These are phyloP conservation scores for Semnopithecus entellus DNA, from an alignment of 2,113 vertebrate genomes.

Conservation along the genomic window DNA sequence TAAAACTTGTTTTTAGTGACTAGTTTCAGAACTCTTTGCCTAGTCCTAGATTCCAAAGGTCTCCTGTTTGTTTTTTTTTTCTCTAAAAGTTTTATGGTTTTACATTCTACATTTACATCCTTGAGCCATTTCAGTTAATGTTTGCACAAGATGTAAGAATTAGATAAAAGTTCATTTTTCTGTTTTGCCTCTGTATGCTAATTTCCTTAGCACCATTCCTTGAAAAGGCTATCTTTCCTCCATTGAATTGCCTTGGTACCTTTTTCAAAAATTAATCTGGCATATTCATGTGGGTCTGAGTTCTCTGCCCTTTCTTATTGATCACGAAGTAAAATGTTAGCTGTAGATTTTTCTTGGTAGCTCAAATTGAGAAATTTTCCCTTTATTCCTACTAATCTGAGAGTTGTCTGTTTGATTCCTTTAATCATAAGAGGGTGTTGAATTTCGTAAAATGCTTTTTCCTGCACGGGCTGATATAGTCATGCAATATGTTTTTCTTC, in stretches of 20 bases:
- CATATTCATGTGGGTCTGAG: not conserved
- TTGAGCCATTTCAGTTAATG: not conserved
- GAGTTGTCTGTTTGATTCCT: not conserved
- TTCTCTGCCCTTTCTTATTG: not conserved
- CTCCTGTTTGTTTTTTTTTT: not conserved
- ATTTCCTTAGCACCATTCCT: not conserved
- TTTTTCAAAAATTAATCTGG: not conserved
- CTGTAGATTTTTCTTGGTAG: not conserved
- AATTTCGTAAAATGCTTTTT: not conserved
- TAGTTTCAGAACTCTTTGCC: not conserved
- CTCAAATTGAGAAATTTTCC: not conserved
- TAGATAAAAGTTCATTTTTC: not conserved
- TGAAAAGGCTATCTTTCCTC: not conserved
- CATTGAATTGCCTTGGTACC: not conserved
- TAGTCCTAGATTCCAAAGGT: not conserved
- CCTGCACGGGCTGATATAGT: not conserved
- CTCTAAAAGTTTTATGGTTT: not conserved
- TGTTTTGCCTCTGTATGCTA: not conserved
- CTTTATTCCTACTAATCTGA: not conserved
- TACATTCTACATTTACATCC: not conserved
- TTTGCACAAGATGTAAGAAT: not conserved
- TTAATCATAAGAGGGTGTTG: not conserved
- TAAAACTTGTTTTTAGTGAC: not conserved
- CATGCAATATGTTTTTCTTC: not conserved
- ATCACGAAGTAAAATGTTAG: not conserved